Evolutionary conservation across 2,888 invertebrate species (phyloP), one percentile per base, ranked within the genome.

Genomic region (Trichogramma evanescens): DNA sequence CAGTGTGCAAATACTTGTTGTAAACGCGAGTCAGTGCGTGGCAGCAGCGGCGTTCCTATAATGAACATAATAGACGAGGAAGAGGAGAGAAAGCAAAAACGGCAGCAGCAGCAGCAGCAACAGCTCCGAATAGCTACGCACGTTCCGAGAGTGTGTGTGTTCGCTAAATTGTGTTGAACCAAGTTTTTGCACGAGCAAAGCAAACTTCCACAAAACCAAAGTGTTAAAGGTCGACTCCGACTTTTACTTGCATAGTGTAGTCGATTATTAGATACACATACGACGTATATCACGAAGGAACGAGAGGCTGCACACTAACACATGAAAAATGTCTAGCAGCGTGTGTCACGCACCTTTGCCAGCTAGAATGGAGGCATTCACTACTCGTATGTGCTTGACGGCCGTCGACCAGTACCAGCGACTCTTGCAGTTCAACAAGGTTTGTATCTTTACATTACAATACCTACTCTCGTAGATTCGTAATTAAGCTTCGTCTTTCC

Each of bases 321-420:
- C 10, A 51, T n/a, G 5, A 61, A 70, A 66, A 66, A 78, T 78
- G 78, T 77, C 75, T 61, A 74, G 76, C 66, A 74, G 74, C 67
- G 73, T 77, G 67, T 78, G 78, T 67, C 77, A 77, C 70, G 73
- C 74, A 63, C 74, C 76, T 61, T 64, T 75, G 56, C 74, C 76
- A 65, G 71, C 74, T 56, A 71, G 74, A 66, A 76, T 78, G 74
- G 78, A 79, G 69, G 76, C 77, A 58, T 75, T 79, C 63, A 79
- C 83, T 50, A 81, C 82, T 68, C 77, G 83, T 64, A 77, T 84
- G 59, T 84, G 82, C 74, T 75, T 83, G 70, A 78, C 84, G 66
- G 85, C 85, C 64, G 82, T 84, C 42, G 82, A 85, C 62, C 85
- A 85, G 74, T 85, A 85, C 73, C 84, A 84, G 72, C 82, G 83